A percentile compares a stretch with the other conserved stretches of the same genome.
Conservation (phyloP, 1,140 invertebrate genomes). For the roundworm (Caenorhabditis elegans) region DNA sequence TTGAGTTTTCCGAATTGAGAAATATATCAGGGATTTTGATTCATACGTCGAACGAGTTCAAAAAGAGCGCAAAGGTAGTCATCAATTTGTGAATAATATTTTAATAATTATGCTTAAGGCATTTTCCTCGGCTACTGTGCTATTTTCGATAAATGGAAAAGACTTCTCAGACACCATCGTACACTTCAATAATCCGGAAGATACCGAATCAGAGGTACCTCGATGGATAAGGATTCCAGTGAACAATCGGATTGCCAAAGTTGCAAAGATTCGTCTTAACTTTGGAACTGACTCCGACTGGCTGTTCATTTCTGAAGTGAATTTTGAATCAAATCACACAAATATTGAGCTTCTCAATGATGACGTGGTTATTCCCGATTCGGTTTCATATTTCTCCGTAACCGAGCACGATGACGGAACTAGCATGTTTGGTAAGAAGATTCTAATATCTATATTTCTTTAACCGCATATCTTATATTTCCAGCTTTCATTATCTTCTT, state of each 20-base stretch:
- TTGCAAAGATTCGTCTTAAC: conserved; percentile 70
- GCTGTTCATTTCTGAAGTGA: conserved; percentile 85
- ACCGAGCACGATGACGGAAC: conserved; percentile 34
- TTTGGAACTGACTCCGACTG: conserved; percentile 78
- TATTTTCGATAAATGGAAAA: conserved; percentile 18
- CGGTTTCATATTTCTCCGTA: conserved; percentile 37
- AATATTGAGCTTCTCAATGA: conserved; percentile 24
- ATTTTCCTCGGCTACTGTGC: not conserved
- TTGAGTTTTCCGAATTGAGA: conserved; percentile 53
- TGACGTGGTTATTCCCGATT: conserved; percentile 29
- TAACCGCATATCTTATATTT: not conserved
- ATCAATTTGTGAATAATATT: not conserved
- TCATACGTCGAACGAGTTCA: conserved; percentile 77
- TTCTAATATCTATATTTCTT: no score
- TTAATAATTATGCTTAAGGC: not conserved
- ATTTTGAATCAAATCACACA: conserved; percentile 65
- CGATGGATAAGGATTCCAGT: conserved; percentile 81
- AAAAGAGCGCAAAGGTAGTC: conserved; percentile 73
- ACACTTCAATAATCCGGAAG: conserved; percentile 76
- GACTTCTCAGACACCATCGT: conserved; percentile 76
- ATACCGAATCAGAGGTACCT: conserved; percentile 79
- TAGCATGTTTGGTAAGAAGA: not conserved
- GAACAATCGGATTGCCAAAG: conserved; percentile 77
- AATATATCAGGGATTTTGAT: conserved; percentile 83
- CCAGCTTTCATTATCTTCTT: conserved; percentile 32